Conservation (phyloP, 1,140 invertebrate genomes). For the Tyrophagus putrescentiae region DNA sequence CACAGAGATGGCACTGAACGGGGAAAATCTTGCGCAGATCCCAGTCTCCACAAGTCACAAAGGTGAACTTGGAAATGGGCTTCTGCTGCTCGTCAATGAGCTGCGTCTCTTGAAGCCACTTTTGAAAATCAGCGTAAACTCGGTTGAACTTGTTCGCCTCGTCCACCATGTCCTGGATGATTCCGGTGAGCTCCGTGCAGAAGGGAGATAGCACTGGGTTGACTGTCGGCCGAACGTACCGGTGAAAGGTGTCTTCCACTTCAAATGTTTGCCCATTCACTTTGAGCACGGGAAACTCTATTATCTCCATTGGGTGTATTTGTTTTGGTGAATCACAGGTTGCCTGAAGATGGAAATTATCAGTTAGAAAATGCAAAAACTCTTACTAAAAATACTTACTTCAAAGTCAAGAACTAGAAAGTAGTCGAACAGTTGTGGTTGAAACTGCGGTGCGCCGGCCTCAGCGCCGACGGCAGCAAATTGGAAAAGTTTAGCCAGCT, state of each 20-base stretch:
- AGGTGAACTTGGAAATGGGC: slow-evolving; percentile 17
- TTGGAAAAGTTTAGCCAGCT: too few species aligned
- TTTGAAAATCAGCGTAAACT: slow-evolving; percentile 14
- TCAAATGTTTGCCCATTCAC: slow-evolving; percentile 40
- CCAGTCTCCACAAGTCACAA: slow-evolving; percentile 24
- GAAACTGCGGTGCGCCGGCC: too few species aligned
- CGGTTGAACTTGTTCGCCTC: slow-evolving; percentile 10
- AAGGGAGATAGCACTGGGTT: slow-evolving; percentile 41
- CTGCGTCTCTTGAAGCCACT: slow-evolving; percentile 8
- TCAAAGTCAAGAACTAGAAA: slow-evolving; percentile 47
- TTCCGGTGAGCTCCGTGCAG: slow-evolving; percentile 37
- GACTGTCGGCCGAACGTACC: slow-evolving; percentile 42
- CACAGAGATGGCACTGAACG: slow-evolving; percentile 4
- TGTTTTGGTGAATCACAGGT: slow-evolving; percentile 37
- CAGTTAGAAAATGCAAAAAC: neutral
- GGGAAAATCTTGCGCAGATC: slow-evolving; percentile 18
- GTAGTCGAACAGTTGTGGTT: slow-evolving; percentile 35
- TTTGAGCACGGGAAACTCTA: slow-evolving; percentile 48
- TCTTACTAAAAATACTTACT: neutral
- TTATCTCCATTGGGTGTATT: slow-evolving; percentile 44
- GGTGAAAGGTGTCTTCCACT: slow-evolving; percentile 42
- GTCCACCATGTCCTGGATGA: slow-evolving; percentile 20
- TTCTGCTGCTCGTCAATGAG: slow-evolving; percentile 9
- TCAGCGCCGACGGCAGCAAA: too few species aligned
- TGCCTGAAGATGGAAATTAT: slow-evolving; percentile 29